A percentile compares a stretch with the other conserved stretches of the same genome.
Conservation (phyloP, 2,113 vertebrate species). For the Nanorana parkeri region DNA sequence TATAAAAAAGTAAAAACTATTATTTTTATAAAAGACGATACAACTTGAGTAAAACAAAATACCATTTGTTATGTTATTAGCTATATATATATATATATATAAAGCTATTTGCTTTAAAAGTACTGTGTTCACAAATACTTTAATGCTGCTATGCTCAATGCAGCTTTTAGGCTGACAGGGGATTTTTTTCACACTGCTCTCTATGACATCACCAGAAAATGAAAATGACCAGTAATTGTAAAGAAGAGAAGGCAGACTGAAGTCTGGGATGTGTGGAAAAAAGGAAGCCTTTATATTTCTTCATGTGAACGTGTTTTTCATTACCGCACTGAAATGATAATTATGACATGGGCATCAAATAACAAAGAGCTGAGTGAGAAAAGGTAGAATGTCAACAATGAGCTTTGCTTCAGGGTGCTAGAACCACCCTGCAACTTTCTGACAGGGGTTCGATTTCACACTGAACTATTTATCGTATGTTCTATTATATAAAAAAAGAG, state of each 20-base stretch:
- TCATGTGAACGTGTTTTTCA: slow-evolving; percentile 40
- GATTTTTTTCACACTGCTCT: slow-evolving; percentile 23
- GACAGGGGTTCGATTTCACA: background rate
- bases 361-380: slow-evolving; percentile 31
- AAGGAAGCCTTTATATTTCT: background rate
- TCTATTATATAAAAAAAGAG: background rate
- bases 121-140: too few relatives aligned
- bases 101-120: too few relatives aligned
- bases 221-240: slow-evolving; percentile 18
- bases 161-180: background rate
- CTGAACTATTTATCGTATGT: background rate
- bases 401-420: background rate
- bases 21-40: too few relatives aligned
- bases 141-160: background rate
- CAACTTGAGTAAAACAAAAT: too few relatives aligned
- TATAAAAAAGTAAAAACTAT: too few relatives aligned
- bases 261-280: background rate
- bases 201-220: slow-evolving; percentile 29
- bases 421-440: slow-evolving; percentile 13
- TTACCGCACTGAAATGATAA: background rate
- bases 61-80: too few relatives aligned
- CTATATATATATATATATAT: too few relatives aligned
- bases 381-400: slow-evolving; percentile 7
- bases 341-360: slow-evolving; percentile 16
- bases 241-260: background rate